phyloP scores from a whole-genome alignment of 2,888 invertebrate species.

The Mermis nigrescens region DNA sequence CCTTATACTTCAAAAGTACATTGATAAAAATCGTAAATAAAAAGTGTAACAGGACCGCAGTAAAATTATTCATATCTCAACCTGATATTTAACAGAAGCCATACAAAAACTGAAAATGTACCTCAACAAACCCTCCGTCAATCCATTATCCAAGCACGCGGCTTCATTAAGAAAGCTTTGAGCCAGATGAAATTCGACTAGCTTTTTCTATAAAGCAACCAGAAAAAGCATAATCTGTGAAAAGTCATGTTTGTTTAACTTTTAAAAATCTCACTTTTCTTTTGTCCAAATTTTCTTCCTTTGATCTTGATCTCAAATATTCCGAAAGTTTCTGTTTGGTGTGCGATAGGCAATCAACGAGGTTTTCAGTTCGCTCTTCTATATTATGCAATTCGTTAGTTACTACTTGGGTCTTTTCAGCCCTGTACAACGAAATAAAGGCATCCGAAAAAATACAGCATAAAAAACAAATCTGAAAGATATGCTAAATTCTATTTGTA shows the following conservation, averaged over 20 bases:
- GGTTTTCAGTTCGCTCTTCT: constrained; percentile 59
- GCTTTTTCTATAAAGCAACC: constrained; percentile 48
- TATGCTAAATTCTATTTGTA: too few relatives aligned
- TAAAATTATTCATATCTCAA: too few relatives aligned
- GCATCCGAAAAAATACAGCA: too few relatives aligned
- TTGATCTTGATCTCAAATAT: constrained; percentile 36
- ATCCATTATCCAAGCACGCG: constrained; percentile 18
- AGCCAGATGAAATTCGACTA: constrained; percentile 60
- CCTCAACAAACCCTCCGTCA: constrained; percentile 10
- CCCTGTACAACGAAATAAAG: constrained; percentile 47
- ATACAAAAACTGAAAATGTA: constrained; percentile 14
- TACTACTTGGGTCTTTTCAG: constrained; percentile 60
- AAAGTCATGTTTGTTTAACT: not conserved
- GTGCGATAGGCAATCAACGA: constrained; percentile 45
- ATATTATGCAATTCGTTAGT: constrained; percentile 62
- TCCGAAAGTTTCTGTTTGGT: constrained; percentile 38
- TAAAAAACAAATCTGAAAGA: too few relatives aligned
- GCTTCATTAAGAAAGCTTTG: constrained; percentile 48
- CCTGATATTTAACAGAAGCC: constrained; percentile 12
- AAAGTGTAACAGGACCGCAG: too few relatives aligned
- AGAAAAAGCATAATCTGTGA: not conserved
- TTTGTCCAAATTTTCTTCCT: constrained; percentile 50
- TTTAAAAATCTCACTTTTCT: constrained; percentile 42
- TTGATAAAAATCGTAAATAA: too few relatives aligned
- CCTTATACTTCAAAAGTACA: too few relatives aligned